Percentiles rank a stretch among this genome's conserved stretches.
Conservation (phyloP, 2,797 vertebrate genomes). For the Tinamus major region DNA sequence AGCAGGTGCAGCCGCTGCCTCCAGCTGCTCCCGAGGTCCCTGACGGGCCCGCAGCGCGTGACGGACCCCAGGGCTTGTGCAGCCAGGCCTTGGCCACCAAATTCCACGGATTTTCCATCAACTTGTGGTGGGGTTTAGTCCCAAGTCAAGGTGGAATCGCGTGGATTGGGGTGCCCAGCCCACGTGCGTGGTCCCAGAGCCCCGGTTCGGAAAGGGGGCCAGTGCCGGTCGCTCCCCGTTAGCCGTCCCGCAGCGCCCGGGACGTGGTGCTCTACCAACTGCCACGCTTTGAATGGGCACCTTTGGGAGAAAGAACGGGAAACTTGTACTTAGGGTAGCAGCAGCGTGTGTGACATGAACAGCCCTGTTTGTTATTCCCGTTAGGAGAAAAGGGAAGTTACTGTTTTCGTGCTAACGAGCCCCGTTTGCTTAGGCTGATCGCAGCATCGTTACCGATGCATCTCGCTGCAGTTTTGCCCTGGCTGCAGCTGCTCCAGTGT, state of each 20-base stretch:
- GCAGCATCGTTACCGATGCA: not conserved
- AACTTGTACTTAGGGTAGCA: not conserved
- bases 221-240: not conserved
- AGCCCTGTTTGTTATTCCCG: not conserved
- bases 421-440: not conserved
- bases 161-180: not conserved
- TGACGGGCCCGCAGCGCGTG: too few species aligned
- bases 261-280: not conserved
- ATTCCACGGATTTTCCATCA: not conserved
- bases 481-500: fast-evolving
- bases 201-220: not conserved
- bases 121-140: not conserved
- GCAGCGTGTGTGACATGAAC: not conserved
- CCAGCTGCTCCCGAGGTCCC: not conserved
- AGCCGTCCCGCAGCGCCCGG: not conserved
- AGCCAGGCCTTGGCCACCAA: not conserved
- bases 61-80: not conserved
- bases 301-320: not conserved
- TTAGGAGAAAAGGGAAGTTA: not conserved
- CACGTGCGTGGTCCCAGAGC: not conserved
- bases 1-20: too few species aligned
- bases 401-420: conserved; percentile 20
- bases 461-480: not conserved
- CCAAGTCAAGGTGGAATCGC: not conserved
- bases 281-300: not conserved